Percentiles rank a stretch among this genome's conserved stretches.
Conservation (phyloP, 2,797 vertebrate genomes). For the Cryptoprocta ferox region DNA sequence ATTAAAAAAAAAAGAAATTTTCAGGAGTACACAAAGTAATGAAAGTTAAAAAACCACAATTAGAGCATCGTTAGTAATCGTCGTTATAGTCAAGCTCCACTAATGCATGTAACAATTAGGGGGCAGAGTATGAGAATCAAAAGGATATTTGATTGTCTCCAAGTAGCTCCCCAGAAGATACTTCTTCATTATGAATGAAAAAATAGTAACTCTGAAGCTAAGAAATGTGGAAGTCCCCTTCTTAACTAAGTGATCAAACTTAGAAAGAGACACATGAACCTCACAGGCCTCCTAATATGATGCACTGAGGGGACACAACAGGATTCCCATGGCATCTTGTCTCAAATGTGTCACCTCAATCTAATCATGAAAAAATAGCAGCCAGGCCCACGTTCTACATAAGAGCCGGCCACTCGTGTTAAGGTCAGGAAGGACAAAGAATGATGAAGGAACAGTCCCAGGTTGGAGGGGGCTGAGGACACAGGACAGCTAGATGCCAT, state of each 20-base stretch:
- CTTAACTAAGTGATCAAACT: background rate
- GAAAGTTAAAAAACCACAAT: background rate
- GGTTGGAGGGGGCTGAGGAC: background rate
- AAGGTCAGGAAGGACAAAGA: background rate
- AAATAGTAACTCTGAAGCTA: too few relatives aligned
- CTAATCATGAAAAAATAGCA: background rate
- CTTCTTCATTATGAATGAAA: background rate
- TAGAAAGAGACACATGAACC: accelerated
- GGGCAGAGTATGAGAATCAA: background rate
- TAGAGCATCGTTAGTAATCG: background rate
- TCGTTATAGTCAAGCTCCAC: background rate
- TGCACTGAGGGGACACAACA: accelerated
- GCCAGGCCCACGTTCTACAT: background rate
- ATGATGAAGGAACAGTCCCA: background rate
- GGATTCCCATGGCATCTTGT: accelerated
- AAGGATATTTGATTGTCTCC: background rate
- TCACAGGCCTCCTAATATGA: accelerated
- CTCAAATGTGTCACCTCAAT: background rate
- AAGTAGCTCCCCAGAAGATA: background rate
- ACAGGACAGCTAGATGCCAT: background rate
- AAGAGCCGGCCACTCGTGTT: background rate
- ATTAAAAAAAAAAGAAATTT: too few relatives aligned
- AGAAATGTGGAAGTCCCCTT: background rate
- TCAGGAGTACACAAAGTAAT: background rate
- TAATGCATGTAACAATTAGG: background rate